These are phyloP conservation scores for Gryllus bimaculatus DNA, from an alignment of 1,140 invertebrate species.

Conservation along the genomic window DNA sequence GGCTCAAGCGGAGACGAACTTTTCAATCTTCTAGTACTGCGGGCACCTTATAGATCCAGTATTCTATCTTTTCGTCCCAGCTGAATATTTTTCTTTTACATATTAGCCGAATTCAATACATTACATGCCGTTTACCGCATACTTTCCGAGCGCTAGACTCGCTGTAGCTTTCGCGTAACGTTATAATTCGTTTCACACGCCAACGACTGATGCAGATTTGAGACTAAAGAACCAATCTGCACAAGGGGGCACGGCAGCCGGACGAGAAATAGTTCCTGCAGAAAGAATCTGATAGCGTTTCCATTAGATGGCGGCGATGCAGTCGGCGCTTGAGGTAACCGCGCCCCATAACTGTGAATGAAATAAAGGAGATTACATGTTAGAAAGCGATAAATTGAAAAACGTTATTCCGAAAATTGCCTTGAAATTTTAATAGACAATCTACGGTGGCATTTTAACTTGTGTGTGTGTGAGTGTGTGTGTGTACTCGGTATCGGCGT, in stretches of 20 bases:
- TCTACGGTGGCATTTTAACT: neutral
- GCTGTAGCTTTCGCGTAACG: neutral
- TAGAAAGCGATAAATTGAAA: neutral
- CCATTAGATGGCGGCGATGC: neutral
- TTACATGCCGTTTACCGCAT: too few species aligned
- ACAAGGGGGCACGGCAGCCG: neutral
- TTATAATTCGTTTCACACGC: neutral
- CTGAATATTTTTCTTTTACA: too few species aligned
- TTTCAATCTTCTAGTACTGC: too few species aligned
- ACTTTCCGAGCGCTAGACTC: neutral
- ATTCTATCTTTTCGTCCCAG: too few species aligned
- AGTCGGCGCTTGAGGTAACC: neutral
- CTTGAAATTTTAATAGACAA: neutral
- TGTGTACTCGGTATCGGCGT: too few species aligned
- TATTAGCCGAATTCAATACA: too few species aligned
- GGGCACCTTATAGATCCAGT: too few species aligned
- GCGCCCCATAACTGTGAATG: neutral
- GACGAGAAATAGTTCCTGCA: neutral
- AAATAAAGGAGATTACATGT: constrained; percentile 2
- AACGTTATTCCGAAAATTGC: neutral
- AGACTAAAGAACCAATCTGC: neutral
- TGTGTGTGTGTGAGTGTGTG: too few species aligned
- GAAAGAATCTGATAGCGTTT: neutral
- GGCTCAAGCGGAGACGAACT: too few species aligned
- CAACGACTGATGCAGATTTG: neutral